Percentiles rank a stretch among this genome's conserved stretches.
phyloP scores from a whole-genome alignment of 2,888 invertebrate genomes.

The Zaprionus obscuricornis region DNA sequence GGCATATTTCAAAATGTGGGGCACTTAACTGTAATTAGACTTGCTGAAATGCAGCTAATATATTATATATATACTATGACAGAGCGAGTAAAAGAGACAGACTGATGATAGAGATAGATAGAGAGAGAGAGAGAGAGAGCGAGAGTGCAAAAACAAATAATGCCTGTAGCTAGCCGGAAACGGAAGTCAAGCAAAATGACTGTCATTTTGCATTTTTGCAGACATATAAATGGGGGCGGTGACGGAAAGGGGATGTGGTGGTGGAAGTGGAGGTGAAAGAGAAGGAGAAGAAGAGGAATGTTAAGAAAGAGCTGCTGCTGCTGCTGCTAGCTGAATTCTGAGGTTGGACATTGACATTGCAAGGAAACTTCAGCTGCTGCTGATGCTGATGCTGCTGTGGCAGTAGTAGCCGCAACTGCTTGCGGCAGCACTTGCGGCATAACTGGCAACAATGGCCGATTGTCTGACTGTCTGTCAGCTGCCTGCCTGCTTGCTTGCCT shows the following conservation, averaged over 20 bases:
- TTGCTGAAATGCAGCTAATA: slow-evolving; percentile 55
- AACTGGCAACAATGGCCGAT: slow-evolving; percentile 39
- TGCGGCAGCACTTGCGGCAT: slow-evolving; percentile 46
- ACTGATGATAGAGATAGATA: too few species aligned
- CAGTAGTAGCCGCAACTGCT: slow-evolving; percentile 47
- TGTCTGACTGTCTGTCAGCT: slow-evolving; percentile 5
- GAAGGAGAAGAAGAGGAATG: slow-evolving; percentile 7
- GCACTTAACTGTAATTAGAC: slow-evolving; percentile 62
- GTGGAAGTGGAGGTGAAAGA: not conserved
- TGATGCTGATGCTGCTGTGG: slow-evolving; percentile 22
- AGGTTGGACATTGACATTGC: slow-evolving; percentile 65
- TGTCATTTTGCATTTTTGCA: slow-evolving; percentile 69
- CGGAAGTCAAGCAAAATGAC: slow-evolving; percentile 69
- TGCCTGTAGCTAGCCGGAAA: slow-evolving; percentile 59
- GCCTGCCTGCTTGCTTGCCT: too few species aligned
- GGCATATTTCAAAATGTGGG: slow-evolving; percentile 41
- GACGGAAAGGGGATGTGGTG: not conserved
- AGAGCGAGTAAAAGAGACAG: too few species aligned
- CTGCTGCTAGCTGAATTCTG: too few species aligned
- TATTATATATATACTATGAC: slow-evolving; percentile 43
- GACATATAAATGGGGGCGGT: slow-evolving; percentile 15
- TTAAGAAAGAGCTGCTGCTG: not conserved
- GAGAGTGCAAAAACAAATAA: slow-evolving; percentile 46
- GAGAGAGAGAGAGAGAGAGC: slow-evolving; percentile 10
- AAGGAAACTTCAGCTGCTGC: slow-evolving; percentile 17